phyloP scores from a whole-genome alignment of 2,888 invertebrate species.

The Podotricha telesiphe region DNA sequence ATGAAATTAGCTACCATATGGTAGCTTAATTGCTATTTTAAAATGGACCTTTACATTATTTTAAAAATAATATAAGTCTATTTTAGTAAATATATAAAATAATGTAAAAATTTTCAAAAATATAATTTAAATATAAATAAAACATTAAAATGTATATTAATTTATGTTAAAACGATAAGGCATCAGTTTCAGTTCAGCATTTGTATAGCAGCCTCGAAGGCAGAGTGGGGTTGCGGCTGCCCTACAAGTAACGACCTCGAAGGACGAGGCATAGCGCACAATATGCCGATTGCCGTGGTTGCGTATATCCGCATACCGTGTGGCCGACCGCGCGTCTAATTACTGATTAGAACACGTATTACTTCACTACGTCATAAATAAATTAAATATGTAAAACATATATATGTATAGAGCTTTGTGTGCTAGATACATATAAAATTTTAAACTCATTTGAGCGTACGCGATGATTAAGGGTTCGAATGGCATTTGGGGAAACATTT shows the following conservation, averaged over 20 bases:
- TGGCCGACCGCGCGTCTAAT: slow-evolving; percentile 54
- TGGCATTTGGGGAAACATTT: too few relatives aligned
- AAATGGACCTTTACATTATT: too few relatives aligned
- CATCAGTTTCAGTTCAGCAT: too few relatives aligned
- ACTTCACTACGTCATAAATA: slow-evolving; percentile 1
- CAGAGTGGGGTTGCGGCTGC: slow-evolving; percentile 40
- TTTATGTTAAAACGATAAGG: background rate
- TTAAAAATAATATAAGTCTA: too few relatives aligned
- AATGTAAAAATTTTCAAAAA: background rate
- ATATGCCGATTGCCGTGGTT: slow-evolving; percentile 54
- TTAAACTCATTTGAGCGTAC: background rate
- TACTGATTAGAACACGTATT: slow-evolving; percentile 45
- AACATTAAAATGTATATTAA: background rate
- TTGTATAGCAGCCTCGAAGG: background rate
- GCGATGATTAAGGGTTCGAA: background rate
- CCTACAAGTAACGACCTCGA: slow-evolving; percentile 72
- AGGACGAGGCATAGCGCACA: slow-evolving; percentile 63
- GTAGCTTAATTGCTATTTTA: too few relatives aligned
- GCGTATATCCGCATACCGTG: slow-evolving; percentile 78
- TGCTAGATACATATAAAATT: background rate
- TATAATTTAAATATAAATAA: background rate
- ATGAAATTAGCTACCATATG: too few relatives aligned
- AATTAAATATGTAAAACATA: slow-evolving; percentile 2
- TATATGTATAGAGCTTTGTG: background rate
- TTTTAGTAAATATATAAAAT: background rate